Percentiles rank a stretch among this genome's conserved stretches.
These are phyloP conservation scores for Pygmarrhopalites habei DNA, from an alignment of 1,140 invertebrate species.

Conservation along the genomic window DNA sequence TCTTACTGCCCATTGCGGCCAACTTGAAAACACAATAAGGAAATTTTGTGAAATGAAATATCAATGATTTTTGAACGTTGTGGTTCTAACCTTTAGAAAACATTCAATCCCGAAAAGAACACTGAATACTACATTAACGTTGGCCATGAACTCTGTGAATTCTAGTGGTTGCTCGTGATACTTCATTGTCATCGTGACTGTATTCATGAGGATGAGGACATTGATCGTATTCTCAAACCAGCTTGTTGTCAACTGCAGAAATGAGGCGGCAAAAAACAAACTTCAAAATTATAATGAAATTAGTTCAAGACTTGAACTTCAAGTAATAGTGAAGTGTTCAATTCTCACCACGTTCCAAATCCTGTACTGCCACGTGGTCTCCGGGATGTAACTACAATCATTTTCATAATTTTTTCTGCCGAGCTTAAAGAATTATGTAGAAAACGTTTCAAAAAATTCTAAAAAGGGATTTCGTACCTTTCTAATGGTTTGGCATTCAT, in stretches of 20 bases:
- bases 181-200: slow-evolving; percentile 95
- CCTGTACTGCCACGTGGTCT: slow-evolving; percentile 95
- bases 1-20: slow-evolving; percentile 95
- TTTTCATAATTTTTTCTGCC: too few relatives aligned
- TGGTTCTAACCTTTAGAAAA: slow-evolving; percentile 95
- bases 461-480: not conserved
- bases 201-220: slow-evolving; percentile 94
- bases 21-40: slow-evolving; percentile 59
- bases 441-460: slow-evolving; percentile 83
- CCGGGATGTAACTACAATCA: slow-evolving; percentile 94
- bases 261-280: too few relatives aligned
- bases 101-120: slow-evolving; percentile 96
- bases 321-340: too few relatives aligned
- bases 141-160: slow-evolving; percentile 81
- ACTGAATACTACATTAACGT: slow-evolving; percentile 95
- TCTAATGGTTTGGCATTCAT: not conserved
- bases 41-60: slow-evolving; percentile 3
- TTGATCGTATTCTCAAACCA: slow-evolving; percentile 99
- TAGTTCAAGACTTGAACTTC: too few relatives aligned
- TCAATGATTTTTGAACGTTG: slow-evolving; percentile 30
- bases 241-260: too few relatives aligned
- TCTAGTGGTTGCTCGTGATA: slow-evolving; percentile 84
- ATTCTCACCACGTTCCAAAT: slow-evolving; percentile 99
- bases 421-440: too few relatives aligned
- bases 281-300: too few relatives aligned